Base-by-base conservation (phyloP, 2,797 vertebrate genomes). In the Cirrhinus mrigala region DNA sequence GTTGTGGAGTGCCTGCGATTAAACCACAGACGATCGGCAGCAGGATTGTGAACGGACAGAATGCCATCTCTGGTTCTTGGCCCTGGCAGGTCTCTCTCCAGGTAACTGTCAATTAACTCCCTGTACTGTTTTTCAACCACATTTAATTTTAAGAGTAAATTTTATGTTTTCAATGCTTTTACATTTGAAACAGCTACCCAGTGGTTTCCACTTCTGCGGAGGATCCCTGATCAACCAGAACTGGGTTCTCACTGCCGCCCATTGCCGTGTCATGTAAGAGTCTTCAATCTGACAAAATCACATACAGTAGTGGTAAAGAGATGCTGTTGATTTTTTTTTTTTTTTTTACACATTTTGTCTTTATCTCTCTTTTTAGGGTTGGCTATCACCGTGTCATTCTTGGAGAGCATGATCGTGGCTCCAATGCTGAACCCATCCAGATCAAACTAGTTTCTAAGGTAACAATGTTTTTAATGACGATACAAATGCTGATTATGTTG, bases 11-110 rank as follows among this genome's bases (percentile, higher is more conserved):
- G 27, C 96, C 97, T 1, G 2, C 94, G 33, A 97, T 97, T 86
- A 27, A 87, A 0, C 97, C 97, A 0, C 86, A 95, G 84, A 87
- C 97, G 79, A 93, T 64, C 0, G 94, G 94, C 89, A 91, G 88
- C 89, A n/a, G n/a, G n/a, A n/a, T n/a, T n/a, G n/a, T n/a, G n/a
- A n/a, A 97, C 2, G 97, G 97, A 3, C 92, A 97, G 89, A 94
- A 92, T 0, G 97, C 96, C 0, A 93, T 97, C 85, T 91, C 96
- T 6, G 96, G 97, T 0, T 98, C 97, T 14, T 98, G 97, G 97
- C 96, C 97, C 0, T 98, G 97, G 97, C 97, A 98, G 92, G 96
- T 97, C 64, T 97, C 97, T 3, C 94, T 97, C 40, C 97, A 97
- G 96, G 96, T 97, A 92, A 3, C n/a, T 9, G 37, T 40, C 37